These are phyloP conservation scores for Cherax quadricarinatus DNA, from an alignment of 1,140 invertebrate species.

Conservation along the genomic window DNA sequence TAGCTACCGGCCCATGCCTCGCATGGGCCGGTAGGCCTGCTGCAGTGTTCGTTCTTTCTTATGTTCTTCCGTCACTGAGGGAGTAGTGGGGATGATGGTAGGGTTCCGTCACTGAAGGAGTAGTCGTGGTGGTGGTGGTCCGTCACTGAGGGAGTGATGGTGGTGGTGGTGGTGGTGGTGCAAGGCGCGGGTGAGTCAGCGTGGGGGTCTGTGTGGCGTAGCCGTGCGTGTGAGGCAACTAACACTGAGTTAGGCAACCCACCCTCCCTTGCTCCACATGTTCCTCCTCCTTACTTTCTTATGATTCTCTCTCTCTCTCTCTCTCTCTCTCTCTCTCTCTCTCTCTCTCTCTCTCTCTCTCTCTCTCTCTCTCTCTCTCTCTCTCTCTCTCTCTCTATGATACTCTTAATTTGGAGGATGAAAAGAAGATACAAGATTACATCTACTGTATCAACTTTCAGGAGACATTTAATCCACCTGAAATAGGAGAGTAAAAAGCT, in stretches of 20 bases:
- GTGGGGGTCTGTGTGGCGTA: constrained; percentile 33
- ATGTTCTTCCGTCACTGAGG: neutral
- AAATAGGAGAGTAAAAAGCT: too few species aligned
- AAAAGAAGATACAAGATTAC: too few species aligned
- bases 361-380: too few species aligned
- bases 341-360: neutral
- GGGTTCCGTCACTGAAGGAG: too few species aligned
- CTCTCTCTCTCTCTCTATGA: too few species aligned
- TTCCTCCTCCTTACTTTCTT: neutral
- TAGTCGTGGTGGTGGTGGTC: too few species aligned
- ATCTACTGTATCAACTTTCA: too few species aligned
- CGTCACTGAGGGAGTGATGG: neutral
- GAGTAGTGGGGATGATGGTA: neutral
- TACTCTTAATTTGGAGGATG: too few species aligned
- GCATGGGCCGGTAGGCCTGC: too few species aligned
- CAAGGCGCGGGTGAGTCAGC: constrained; percentile 42
- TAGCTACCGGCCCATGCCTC: too few species aligned
- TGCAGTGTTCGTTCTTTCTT: too few species aligned
- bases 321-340: neutral
- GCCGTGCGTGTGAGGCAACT: constrained; percentile 42
- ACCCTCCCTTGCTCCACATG: neutral
- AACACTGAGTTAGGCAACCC: constrained; percentile 26
- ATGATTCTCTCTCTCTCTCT: neutral
- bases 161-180: constrained; percentile 26
- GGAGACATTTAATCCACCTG: too few species aligned